Evolutionary conservation across 35 echinoderm and acorn worm species (phyloP), one percentile per base, ranked within the genome.

Genomic region (Strongylocentrotus purpuratus): DNA sequence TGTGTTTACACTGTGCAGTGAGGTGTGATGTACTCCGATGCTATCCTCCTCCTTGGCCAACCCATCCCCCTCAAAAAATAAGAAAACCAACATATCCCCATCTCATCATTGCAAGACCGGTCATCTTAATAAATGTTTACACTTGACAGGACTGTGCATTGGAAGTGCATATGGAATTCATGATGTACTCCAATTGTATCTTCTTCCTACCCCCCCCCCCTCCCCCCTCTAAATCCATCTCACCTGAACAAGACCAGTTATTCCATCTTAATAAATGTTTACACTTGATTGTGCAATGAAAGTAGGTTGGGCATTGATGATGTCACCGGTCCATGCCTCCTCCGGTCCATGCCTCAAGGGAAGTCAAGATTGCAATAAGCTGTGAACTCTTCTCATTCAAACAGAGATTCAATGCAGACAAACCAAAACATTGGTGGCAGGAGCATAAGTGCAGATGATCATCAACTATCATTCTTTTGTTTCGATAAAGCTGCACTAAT

Each of bases 251-350:
- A n/a, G 28, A 78, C 65, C 65, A 78, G 65, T 78, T n/a, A 78
- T 78, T 78, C 65, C 65, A 78, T 78, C 65, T 78, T 78, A n/a
- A 78, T 78, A 28, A 78, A 78, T 78, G 65, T 78, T 78, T 78
- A n/a, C 22, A 78, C 65, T 78, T 78, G 65, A 18, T 28, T 78
- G 65, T 78, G 25, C 65, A 4, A 22, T 78, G 65, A 22, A 78
- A 78, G 65, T 28, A 0, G 65, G 65, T 78, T 78, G 65, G 65
- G 20, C 65, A n/a, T 78, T 78, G 65, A 78, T 78, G 65, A 78
- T 78, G 65, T 78, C 65, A 78, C 65, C 65, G 20, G 18, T 78
- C 7, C 18, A 22, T 78, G 35, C 35, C 35, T 41, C 35, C 35
- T 41, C 35, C 35, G 1, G 22, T 78, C 65, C 65, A n/a, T n/a